A percentile compares a stretch with the other conserved stretches of the same genome.
Conservation (phyloP, 2,888 invertebrate species). For the Camponotus fellah region DNA sequence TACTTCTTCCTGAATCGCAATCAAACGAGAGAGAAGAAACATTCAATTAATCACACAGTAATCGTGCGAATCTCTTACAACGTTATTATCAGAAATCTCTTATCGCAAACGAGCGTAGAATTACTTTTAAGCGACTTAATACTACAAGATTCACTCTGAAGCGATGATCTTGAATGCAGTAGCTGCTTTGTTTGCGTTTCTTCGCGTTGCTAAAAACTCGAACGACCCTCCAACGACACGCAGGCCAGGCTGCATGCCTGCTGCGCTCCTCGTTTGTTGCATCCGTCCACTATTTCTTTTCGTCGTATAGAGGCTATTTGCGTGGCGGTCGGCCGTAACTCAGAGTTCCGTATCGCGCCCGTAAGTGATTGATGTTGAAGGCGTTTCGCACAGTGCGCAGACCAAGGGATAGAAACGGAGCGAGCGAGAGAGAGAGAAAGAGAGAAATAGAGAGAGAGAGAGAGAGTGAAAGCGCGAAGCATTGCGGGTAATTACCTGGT, state of each 20-base stretch:
- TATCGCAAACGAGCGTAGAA: neutral
- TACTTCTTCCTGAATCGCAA: neutral
- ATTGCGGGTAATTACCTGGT: slow-evolving; percentile 72
- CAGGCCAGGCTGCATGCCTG: neutral
- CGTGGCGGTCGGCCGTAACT: slow-evolving; percentile 69
- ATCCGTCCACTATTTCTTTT: slow-evolving; percentile 39
- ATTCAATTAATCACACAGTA: slow-evolving; percentile 17
- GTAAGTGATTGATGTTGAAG: slow-evolving; percentile 75
- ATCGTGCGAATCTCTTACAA: neutral
- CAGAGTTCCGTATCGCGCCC: slow-evolving; percentile 66
- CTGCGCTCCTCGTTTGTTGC: neutral
- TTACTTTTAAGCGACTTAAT: slow-evolving; percentile 22
- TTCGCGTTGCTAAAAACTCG: slow-evolving; percentile 12
- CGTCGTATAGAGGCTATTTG: slow-evolving; percentile 51
- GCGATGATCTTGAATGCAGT: slow-evolving; percentile 19
- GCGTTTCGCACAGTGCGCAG: slow-evolving; percentile 63
- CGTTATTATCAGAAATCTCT: slow-evolving; percentile 16
- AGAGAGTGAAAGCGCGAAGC: slow-evolving; percentile 40
- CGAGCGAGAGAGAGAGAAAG: neutral
- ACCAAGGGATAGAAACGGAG: slow-evolving; percentile 7
- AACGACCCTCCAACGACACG: neutral
- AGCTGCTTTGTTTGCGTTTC: neutral
- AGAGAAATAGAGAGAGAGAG: neutral
- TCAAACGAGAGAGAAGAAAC: neutral
- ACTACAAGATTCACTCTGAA: neutral